Conservation (phyloP, 2,113 vertebrate genomes). For the Cyanoramphus novaezelandiae region DNA sequence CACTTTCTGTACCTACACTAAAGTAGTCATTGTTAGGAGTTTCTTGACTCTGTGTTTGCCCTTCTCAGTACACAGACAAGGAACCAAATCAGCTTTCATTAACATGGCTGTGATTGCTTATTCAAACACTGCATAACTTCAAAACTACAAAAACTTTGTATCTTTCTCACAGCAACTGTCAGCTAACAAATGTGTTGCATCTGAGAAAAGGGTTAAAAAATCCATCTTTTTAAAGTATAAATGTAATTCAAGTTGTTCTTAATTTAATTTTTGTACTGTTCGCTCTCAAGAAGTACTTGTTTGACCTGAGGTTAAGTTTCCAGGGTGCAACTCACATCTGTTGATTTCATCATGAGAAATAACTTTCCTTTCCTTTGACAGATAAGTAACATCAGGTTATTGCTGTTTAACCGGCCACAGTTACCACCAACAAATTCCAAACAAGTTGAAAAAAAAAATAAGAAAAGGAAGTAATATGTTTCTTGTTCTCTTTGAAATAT, state of each 20-base stretch:
- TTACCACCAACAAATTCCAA: constrained; percentile 14
- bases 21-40: neutral
- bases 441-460: neutral
- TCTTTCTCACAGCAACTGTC: neutral
- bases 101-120: neutral
- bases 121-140: neutral
- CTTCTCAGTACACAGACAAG: neutral
- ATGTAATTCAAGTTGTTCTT: neutral
- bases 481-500: neutral
- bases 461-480: neutral
- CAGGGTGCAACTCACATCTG: neutral
- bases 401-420: neutral
- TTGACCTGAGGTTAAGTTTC: neutral
- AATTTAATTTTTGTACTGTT: neutral
- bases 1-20: neutral
- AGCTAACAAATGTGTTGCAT: neutral
- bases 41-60: neutral
- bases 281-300: neutral
- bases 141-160: neutral
- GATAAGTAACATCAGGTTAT: neutral
- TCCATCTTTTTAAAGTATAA: neutral
- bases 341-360: neutral
- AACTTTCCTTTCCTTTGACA: neutral
- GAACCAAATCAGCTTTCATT: neutral
- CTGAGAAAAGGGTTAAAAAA: neutral